These are phyloP conservation scores for Oophaga sylvatica DNA, from an alignment of 2,797 vertebrate genomes.

Conservation along the genomic window DNA sequence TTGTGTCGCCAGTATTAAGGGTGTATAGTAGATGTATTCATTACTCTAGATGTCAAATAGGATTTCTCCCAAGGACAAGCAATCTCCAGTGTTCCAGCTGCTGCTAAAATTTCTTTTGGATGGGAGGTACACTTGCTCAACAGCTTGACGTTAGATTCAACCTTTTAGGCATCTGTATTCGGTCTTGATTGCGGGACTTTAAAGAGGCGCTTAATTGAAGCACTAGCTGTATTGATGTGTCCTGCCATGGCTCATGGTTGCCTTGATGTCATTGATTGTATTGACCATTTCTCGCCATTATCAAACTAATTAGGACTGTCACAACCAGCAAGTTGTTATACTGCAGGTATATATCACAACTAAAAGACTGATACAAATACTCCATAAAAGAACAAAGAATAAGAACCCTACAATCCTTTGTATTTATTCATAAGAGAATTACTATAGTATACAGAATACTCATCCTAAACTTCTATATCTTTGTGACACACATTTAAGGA, in stretches of 20 bases:
- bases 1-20: not conserved
- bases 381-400: not conserved
- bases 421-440: not conserved
- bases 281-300: conserved; percentile 44
- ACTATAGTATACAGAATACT: not conserved
- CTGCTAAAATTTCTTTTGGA: conserved; percentile 7
- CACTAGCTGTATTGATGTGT: conserved; percentile 32
- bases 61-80: conserved; percentile 37
- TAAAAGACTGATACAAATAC: not conserved
- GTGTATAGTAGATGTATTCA: conserved; percentile 6
- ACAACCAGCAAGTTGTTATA: conserved; percentile 25
- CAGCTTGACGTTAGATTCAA: conserved; percentile 26
- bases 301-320: conserved; percentile 48
- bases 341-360: conserved; percentile 23
- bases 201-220: conserved; percentile 36
- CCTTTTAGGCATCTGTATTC: conserved; percentile 34
- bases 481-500: not conserved
- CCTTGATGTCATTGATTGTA: conserved; percentile 41
- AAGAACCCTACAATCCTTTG: not conserved
- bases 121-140: conserved; percentile 6
- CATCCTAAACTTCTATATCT: not conserved
- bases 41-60: conserved; percentile 34
- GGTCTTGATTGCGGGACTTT: conserved; percentile 36
- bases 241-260: conserved; percentile 30
- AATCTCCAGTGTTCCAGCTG: conserved; percentile 23